Evolutionary conservation across 2,888 invertebrate species (phyloP), one percentile per base, ranked within the genome.

Genomic region (Drosophila siamana): DNA sequence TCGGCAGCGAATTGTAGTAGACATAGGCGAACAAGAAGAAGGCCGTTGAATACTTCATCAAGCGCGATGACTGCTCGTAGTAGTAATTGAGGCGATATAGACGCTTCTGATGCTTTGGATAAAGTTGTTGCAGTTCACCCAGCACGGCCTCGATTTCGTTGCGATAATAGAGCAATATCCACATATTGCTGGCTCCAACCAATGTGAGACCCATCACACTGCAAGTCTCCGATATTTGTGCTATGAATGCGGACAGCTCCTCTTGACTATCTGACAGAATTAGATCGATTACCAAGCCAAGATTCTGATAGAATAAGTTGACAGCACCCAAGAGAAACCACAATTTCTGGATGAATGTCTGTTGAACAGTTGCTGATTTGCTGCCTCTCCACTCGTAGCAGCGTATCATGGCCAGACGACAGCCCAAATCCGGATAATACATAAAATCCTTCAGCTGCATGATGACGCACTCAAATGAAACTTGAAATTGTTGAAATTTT

Each of bases 1-100:
- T 30, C 0, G 91, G 91, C 15, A 86, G 26, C 0, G 57, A 4
- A 46, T 91, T 91, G 57, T 90, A 90, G 19, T 67, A 82, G 3
- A 9, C n/a, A 19, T 52, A 74, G 2, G 83, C 84, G 22, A 71
- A 82, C 24, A 81, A 60, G 48, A 89, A 87, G 56, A 78, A 86
- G 1, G 76, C 70, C 2, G 72, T 66, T 0, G 72, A 74, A 3
- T 55, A 46, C 51, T 74, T 79, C 90, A 90, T 90, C 2, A 85
- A 51, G 1, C 26, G 59, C 1, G 57, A 52, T 0, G 86, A 86
- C 11, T 64, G 62, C 24, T 69, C 19, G 2, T 69, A 76, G 57
- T 81, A 89, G 51, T 83, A 54, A 2, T 69, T 26, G 9, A 84
- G 60, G 4, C 80, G 74, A 72, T 80, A 85, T 41, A 66, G 15